Base-by-base conservation (phyloP, 2,888 invertebrate species). In the Pteria penguin region DNA sequence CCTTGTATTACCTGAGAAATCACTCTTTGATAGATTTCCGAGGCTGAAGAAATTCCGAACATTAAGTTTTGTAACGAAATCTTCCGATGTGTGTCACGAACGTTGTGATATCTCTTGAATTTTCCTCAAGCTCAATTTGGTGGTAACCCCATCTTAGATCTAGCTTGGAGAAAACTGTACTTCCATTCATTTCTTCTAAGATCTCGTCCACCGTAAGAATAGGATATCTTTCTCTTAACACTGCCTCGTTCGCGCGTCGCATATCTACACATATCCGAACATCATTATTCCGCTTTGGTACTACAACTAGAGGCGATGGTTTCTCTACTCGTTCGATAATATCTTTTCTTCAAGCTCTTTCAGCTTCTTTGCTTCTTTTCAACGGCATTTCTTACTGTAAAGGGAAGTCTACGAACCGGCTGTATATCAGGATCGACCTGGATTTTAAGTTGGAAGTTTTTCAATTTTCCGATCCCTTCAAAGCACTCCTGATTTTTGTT, bases 111-210 rank as follows among this genome's bases (percentile, higher is more conserved):
- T 78, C 76, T 4, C 85, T 58, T 4, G 82, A 85, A 24, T 79
- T 77, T 29, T 80, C 76, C 8, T 67, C 60, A 11, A 84, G 60
- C 55, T 85, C 84, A 1, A 84, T 71, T 52, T 87, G 82, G 52
- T 85, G 84, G 62, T 80, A 87, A 0, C 80, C 84, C 75, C 69
- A 78, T 54, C 79, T 83, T 0, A 87, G 70, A 69, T 87, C 87
- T 4, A 86, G 54, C 29, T 84, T 86, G 54, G 70, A 75, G 63
- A 84, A 87, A 1, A 84, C 70, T 58, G 57, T 80, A 14, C 76
- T 66, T 2, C 69, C 52, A 54, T 80, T 81, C 62, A 81, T 3
- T 36, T 80, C 77, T 31, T 71, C 67, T 0, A 80, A 22, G 8
- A 78, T 24, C 14, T 81, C 76, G 5, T 83, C 80, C 2, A 70